Evolutionary conservation across 2,797 vertebrate species (phyloP).

Genomic region (Crocodylus rhombifer): DNA sequence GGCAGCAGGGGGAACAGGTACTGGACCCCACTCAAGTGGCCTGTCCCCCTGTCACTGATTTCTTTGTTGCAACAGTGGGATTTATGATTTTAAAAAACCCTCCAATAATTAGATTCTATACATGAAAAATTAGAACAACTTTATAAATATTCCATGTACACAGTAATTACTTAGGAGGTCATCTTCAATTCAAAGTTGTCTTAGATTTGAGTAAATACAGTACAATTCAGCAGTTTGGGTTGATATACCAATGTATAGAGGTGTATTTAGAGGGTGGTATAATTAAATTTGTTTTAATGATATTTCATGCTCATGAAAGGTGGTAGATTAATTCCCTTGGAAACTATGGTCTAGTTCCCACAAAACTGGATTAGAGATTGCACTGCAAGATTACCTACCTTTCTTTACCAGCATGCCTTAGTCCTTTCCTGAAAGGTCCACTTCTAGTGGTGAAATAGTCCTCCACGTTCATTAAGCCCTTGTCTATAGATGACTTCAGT

Average conservation of each 20-base stretch:
- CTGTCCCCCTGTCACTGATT: too few relatives aligned
- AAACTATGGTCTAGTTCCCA: neutral
- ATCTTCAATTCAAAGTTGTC: too few relatives aligned
- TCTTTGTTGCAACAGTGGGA: too few relatives aligned
- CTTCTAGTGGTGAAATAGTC: neutral
- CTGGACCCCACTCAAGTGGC: too few relatives aligned
- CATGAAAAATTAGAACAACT: too few relatives aligned
- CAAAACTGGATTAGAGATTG: neutral
- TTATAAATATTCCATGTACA: too few relatives aligned
- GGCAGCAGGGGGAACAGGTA: too few relatives aligned
- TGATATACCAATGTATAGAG: neutral
- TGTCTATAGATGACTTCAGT: neutral
- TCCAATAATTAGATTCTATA: too few relatives aligned
- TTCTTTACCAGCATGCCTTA: neutral
- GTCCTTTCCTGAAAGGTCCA: neutral
- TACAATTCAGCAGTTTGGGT: neutral
- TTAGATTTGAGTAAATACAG: too few relatives aligned
- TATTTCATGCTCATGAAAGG: neutral
- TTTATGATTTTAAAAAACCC: neutral
- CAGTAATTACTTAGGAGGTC: too few relatives aligned
- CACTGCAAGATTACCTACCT: neutral
- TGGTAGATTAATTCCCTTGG: neutral
- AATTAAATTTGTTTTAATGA: neutral
- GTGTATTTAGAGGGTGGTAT: neutral
- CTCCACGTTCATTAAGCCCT: neutral